phyloP scores from a whole-genome alignment of 2,888 invertebrate species.

The Nymphalis polychloros region DNA sequence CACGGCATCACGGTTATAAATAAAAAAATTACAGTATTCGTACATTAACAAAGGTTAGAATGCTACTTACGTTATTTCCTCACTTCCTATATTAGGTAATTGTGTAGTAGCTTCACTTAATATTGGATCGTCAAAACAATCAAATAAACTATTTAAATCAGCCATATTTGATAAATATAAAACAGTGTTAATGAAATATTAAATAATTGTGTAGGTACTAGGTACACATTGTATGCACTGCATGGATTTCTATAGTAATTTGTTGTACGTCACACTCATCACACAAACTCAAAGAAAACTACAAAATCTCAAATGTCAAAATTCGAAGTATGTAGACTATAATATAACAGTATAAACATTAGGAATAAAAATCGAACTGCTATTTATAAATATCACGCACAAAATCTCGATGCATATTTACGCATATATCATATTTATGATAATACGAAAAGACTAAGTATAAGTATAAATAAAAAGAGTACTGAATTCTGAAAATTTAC shows the following conservation, averaged over 20 bases:
- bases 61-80: constrained; percentile 55
- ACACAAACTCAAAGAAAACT: not conserved
- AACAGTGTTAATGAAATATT: constrained; percentile 1
- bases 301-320: not conserved
- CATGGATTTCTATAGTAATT: constrained; percentile 2
- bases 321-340: not conserved
- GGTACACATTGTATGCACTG: not conserved
- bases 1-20: not conserved
- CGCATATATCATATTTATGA: too few relatives aligned
- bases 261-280: not conserved
- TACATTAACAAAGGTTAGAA: constrained; percentile 36
- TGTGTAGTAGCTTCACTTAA: constrained; percentile 55
- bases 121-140: constrained; percentile 67
- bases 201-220: not conserved
- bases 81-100: constrained; percentile 54
- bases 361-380: too few relatives aligned
- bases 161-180: constrained; percentile 50
- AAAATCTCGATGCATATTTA: too few relatives aligned
- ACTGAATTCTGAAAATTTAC: too few relatives aligned
- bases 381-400: too few relatives aligned
- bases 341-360: too few relatives aligned
- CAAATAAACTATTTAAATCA: constrained; percentile 65
- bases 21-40: not conserved
- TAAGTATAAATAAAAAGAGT: too few relatives aligned
- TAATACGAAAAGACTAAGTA: too few relatives aligned